Conservation (phyloP, 2,888 invertebrate genomes). For the Melangyna quadrimaculata region DNA sequence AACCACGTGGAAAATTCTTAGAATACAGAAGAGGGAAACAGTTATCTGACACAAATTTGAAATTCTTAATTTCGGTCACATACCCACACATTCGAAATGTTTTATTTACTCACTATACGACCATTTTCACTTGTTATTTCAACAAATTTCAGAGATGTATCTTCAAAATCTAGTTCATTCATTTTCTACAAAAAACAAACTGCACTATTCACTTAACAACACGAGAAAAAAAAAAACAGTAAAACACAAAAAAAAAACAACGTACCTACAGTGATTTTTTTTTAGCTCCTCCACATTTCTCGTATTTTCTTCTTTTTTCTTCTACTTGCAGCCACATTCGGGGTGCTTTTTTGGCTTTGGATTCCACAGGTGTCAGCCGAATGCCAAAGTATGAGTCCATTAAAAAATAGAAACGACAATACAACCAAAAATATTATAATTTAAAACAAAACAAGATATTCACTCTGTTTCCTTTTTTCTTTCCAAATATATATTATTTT, state of each 20-base stretch:
- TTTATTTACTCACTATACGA: slow-evolving; percentile 8
- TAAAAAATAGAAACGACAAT: slow-evolving; percentile 62
- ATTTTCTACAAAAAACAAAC: slow-evolving; percentile 22
- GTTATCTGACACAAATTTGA: slow-evolving; percentile 24
- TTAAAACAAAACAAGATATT: slow-evolving; percentile 71
- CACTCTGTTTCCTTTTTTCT: slow-evolving; percentile 71
- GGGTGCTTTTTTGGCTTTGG: slow-evolving; percentile 81
- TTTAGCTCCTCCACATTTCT: slow-evolving; percentile 76
- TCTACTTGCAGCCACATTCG: slow-evolving; percentile 81
- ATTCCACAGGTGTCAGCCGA: slow-evolving; percentile 82
- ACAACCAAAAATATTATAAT: slow-evolving; percentile 73
- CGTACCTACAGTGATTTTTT: slow-evolving; percentile 63
- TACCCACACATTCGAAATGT: background rate
- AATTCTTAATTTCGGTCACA: background rate
- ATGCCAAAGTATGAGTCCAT: slow-evolving; percentile 84
- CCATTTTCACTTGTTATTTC: background rate
- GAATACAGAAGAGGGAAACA: slow-evolving; percentile 8
- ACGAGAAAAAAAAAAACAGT: slow-evolving; percentile 19
- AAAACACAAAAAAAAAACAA: slow-evolving; percentile 34
- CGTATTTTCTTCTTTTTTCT: slow-evolving; percentile 73
- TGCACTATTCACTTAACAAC: background rate
- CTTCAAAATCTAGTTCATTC: background rate
- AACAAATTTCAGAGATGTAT: background rate
- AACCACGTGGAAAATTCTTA: background rate
- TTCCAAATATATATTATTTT: slow-evolving; percentile 49